These are phyloP conservation scores for Scopus umbretta DNA, from an alignment of 2,113 vertebrate species.

Conservation along the genomic window DNA sequence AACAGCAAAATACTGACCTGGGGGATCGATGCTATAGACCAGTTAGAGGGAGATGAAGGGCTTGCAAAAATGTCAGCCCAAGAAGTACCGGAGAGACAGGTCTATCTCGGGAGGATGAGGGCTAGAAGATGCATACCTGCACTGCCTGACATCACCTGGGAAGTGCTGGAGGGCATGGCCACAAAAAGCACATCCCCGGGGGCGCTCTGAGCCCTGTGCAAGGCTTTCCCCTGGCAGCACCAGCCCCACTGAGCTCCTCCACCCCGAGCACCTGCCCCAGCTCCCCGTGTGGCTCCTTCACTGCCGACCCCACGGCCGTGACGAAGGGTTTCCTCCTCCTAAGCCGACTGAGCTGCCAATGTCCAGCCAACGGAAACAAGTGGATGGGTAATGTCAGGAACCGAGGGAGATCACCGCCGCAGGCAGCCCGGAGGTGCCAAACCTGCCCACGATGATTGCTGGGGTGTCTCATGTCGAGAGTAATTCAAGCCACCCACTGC, in stretches of 20 bases:
- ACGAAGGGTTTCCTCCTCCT: background rate
- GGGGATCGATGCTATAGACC: background rate
- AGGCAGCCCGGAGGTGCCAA: background rate
- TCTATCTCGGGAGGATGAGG: background rate
- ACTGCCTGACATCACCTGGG: background rate
- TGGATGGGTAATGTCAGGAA: background rate
- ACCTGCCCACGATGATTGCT: background rate
- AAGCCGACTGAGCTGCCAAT: background rate
- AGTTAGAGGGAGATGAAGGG: background rate
- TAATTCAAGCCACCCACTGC: slow-evolving; percentile 11
- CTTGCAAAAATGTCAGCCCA: background rate
- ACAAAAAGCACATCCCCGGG: background rate
- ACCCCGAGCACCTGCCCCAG: background rate
- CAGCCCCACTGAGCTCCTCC: background rate
- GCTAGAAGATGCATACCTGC: background rate
- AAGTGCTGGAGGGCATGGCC: background rate
- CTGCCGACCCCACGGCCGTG: rapidly evolving
- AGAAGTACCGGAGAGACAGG: background rate
- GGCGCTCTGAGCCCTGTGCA: background rate
- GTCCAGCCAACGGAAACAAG: background rate
- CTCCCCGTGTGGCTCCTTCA: background rate
- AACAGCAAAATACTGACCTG: background rate
- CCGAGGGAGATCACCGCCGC: background rate
- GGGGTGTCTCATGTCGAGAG: background rate
- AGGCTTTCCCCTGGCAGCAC: background rate